A percentile compares a stretch with the other conserved stretches of the same genome.
These are phyloP conservation scores for Edolisoma coerulescens DNA, from an alignment of 2,113 vertebrate species.

Conservation along the genomic window DNA sequence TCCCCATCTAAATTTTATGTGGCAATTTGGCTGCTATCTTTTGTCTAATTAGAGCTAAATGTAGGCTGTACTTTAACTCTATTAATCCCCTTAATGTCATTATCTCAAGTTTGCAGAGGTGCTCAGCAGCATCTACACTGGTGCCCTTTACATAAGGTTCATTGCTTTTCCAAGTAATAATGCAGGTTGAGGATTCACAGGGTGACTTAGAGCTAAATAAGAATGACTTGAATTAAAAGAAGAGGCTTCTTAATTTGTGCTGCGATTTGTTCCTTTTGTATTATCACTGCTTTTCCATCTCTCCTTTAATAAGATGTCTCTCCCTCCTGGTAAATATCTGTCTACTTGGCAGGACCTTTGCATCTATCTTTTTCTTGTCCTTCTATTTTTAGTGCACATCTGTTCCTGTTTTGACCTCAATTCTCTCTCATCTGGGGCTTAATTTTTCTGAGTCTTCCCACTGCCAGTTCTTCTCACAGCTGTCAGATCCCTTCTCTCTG, in stretches of 20 bases:
- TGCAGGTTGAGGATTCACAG: background rate
- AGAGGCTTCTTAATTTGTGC: background rate
- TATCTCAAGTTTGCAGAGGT: background rate
- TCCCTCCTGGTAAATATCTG: background rate
- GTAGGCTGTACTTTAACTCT: background rate
- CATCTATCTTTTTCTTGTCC: background rate
- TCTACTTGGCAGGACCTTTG: slow-evolving; percentile 9
- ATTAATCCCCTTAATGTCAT: background rate
- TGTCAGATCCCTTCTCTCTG: background rate
- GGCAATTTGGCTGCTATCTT: slow-evolving; percentile 11
- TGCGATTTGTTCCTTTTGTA: background rate
- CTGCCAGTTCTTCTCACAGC: background rate
- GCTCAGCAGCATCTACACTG: background rate
- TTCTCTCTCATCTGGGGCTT: background rate
- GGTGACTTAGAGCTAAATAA: slow-evolving; percentile 1
- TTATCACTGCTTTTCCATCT: slow-evolving; percentile 18
- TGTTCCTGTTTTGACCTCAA: slow-evolving; percentile 52
- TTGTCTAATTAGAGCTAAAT: slow-evolving; percentile 34
- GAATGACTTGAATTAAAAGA: background rate
- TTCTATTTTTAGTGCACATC: slow-evolving; percentile 38
- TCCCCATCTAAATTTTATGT: background rate
- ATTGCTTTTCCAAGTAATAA: slow-evolving; percentile 10
- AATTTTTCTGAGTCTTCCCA: background rate
- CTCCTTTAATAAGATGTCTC: slow-evolving; percentile 15
- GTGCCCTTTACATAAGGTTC: background rate